Evolutionary conservation across 2,113 vertebrate species (phyloP), one percentile per base, ranked within the genome.

Genomic region (Pseudorhombus dupliciocellatus): DNA sequence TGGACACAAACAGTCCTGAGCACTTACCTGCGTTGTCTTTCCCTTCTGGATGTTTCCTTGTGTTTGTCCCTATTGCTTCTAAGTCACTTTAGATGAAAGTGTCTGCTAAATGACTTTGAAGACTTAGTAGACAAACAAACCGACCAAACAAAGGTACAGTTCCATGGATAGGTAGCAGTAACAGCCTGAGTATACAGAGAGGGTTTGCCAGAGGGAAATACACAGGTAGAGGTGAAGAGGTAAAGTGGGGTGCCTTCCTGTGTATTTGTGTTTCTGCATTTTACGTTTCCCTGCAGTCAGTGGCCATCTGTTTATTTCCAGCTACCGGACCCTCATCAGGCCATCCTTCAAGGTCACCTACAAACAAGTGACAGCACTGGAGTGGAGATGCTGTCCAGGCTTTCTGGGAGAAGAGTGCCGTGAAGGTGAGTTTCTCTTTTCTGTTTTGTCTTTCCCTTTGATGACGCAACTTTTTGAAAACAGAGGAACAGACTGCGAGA

Each of bases 311-410:
- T 25, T 80, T 79, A 91, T 88, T 91, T 91, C 90, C 94, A 97
- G 96, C 94, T 98, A 98, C 95, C 97, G 97, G 92, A 96, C 96
- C 48, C 80, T 97, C 72, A 90, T 98, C 88, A 93, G 96, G 74
- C 97, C 97, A 4, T 94, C 94, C 0, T 98, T 97, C 92, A 95
- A 93, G 83, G 91, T 95, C 60, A 92, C 95, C 50, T 96, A 98
- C 86, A 94, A 96, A 78, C 96, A 95, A 0, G 94, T 96, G 83
- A 97, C 95, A 0, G 91, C 93, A 0, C 92, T 97, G 88, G 96
- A 97, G 89, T 98, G 96, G 97, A 93, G 93, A 52, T 98, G 96
- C 92, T 98, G 97, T 57, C 96, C 96, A 18, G 96, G 96, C 24
- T 97, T 96, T 77, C 93, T 93, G 0, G 96, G 97, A 81, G 93